A percentile compares a stretch with the other conserved stretches of the same genome.
Evolutionary conservation across 2,888 invertebrate species (phyloP).

Genomic region (Drosophila buzzatii): DNA sequence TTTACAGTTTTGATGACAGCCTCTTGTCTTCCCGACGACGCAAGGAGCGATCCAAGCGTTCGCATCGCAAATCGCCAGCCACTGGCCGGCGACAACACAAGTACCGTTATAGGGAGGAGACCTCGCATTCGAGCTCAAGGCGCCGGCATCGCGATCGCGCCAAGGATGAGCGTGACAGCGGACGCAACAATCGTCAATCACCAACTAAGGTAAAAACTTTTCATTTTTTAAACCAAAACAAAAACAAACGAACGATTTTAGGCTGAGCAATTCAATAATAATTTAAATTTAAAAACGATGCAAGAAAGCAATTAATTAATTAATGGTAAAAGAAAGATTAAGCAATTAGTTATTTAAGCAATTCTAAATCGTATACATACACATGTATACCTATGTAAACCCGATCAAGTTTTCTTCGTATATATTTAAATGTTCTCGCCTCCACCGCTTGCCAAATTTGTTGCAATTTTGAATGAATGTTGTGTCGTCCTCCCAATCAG

Average conservation of each 20-base stretch:
- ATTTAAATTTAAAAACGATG: slow-evolving; percentile 9
- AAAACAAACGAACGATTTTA: slow-evolving; percentile 50
- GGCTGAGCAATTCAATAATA: slow-evolving; percentile 54
- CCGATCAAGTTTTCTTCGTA: slow-evolving; percentile 42
- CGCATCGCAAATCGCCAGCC: slow-evolving; percentile 92
- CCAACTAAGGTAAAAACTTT: slow-evolving; percentile 85
- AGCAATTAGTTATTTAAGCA: slow-evolving; percentile 14
- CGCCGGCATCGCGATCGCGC: slow-evolving; percentile 84
- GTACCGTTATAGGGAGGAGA: slow-evolving; percentile 86
- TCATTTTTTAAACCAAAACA: slow-evolving; percentile 71
- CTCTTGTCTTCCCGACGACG: slow-evolving; percentile 88
- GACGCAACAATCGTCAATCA: slow-evolving; percentile 84
- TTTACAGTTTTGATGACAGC: slow-evolving; percentile 86
- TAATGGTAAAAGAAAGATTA: slow-evolving; percentile 60
- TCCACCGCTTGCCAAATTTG: slow-evolving; percentile 44
- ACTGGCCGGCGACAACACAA: slow-evolving; percentile 91
- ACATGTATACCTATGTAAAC: background rate
- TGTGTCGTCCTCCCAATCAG: slow-evolving; percentile 26
- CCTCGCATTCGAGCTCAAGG: slow-evolving; percentile 84
- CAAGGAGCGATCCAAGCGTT: slow-evolving; percentile 94
- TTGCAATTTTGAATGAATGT: slow-evolving; percentile 13
- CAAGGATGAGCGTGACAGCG: slow-evolving; percentile 84
- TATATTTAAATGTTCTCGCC: slow-evolving; percentile 8
- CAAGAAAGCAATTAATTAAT: slow-evolving; percentile 14
- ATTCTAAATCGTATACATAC: background rate